These are phyloP conservation scores for Tachysurus fulvidraco DNA, from an alignment of 2,113 vertebrate genomes.

Conservation along the genomic window DNA sequence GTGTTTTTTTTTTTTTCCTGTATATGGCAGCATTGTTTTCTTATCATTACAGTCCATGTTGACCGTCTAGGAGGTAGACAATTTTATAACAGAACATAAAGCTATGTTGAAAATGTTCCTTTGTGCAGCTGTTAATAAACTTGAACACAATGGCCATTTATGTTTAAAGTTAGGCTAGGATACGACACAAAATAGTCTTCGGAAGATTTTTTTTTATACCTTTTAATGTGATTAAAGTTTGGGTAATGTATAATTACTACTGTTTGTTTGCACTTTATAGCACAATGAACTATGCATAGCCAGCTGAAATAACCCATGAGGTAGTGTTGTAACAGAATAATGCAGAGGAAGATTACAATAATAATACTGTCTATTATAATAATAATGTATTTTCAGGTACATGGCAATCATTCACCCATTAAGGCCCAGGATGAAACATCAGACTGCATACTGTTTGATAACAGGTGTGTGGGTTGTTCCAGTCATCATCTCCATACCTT, in stretches of 20 bases:
- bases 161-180: not conserved
- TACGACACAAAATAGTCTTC: not conserved
- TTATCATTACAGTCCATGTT: too few relatives aligned
- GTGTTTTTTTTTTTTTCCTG: too few relatives aligned
- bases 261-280: constrained; percentile 14
- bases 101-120: too few relatives aligned
- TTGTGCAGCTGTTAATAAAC: not conserved
- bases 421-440: constrained; percentile 94
- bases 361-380: not conserved
- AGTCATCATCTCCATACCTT: constrained; percentile 89
- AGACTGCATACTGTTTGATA: constrained; percentile 84
- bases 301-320: not conserved
- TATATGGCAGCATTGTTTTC: too few relatives aligned
- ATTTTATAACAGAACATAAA: too few relatives aligned
- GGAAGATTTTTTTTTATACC: not conserved
- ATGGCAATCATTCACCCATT: constrained; percentile 94
- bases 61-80: too few relatives aligned
- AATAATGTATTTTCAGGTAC: constrained; percentile 73
- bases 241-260: not conserved
- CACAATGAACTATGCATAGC: not conserved
- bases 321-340: not conserved
- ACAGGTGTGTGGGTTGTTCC: constrained; percentile 86
- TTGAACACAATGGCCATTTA: not conserved
- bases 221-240: constrained; percentile 1
- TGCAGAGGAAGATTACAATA: not conserved